Evolutionary conservation across 2,113 vertebrate genomes (phyloP), one percentile per base, ranked within the genome.

Genomic region (Eurypyga helias): DNA sequence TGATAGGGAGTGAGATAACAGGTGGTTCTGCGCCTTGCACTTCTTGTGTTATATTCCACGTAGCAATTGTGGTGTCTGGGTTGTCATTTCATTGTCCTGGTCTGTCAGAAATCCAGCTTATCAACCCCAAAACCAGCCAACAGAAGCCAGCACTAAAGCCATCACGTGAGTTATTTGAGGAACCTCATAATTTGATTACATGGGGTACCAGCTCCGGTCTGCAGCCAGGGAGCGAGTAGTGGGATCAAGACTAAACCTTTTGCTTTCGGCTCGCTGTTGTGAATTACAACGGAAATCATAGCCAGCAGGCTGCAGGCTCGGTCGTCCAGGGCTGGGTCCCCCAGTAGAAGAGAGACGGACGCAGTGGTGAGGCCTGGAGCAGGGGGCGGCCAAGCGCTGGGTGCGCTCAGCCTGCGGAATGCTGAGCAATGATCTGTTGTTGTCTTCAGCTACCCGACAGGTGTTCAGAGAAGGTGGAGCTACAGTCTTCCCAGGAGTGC

Each of bases 211-310:
- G 49, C 49, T 80, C 49, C 62, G 60, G 10, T 66, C 46, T 81
- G 46, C 36, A 48, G 0, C 12, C 55, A 2, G 3, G 7, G 23
- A 11, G 15, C n/a, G 25, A 76, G 2, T 6, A 69, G n/a, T 60
- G 31, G 25, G 31, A 46, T 62, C 12, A 18, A 29, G 28, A 34
- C 36, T 52, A 81, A 66, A 15, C 19, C 17, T 83, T 77, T 46
- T 51, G n/a, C 12, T 0, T 67, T 88, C 52, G 62, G 24, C 45
- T 88, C 7, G 6, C 24, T 15, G 21, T 82, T 77, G 15, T 77
- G 33, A 49, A 41, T 4, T 77, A 24, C 58, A 81, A 61, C n/a
- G 54, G 54, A 54, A 83, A 23, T 67, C 7, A 1, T 17, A 57
- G 65, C 13, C 41, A 28, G 31, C 31, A 80, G 38, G 21, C 38